These are phyloP conservation scores for Lithodes maja DNA, from an alignment of 2,888 invertebrate genomes.

Conservation along the genomic window DNA sequence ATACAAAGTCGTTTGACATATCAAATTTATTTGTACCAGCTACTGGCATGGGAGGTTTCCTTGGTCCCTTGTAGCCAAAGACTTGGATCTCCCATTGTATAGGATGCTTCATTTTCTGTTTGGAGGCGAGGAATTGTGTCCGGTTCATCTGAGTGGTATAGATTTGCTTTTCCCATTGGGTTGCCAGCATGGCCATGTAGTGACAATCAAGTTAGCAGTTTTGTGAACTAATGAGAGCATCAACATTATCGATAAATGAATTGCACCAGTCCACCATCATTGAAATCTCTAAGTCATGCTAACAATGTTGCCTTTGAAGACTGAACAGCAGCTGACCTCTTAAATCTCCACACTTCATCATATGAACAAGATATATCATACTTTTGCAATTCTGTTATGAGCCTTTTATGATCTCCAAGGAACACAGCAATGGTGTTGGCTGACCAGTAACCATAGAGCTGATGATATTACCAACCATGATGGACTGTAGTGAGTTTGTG, in stretches of 20 bases:
- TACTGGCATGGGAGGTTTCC: not conserved
- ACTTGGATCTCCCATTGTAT: slow-evolving; percentile 5
- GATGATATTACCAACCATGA: slow-evolving; percentile 7
- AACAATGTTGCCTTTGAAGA: not conserved
- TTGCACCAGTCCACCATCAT: slow-evolving; percentile 11
- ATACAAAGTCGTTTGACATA: not conserved
- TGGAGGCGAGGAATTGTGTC: slow-evolving; percentile 7
- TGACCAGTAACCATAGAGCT: not conserved
- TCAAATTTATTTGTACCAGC: not conserved
- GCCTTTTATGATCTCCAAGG: not conserved
- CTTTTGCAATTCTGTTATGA: not conserved
- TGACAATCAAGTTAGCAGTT: slow-evolving; percentile 10
- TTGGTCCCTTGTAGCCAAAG: not conserved
- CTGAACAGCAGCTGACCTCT: slow-evolving; percentile 4
- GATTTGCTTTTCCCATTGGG: not conserved
- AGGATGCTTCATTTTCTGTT: slow-evolving; percentile 16
- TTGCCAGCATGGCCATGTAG: slow-evolving; percentile 14
- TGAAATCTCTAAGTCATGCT: not conserved
- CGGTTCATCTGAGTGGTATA: not conserved
- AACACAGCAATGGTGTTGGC: slow-evolving; percentile 7
- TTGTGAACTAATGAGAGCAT: slow-evolving; percentile 8
- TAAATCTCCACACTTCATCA: slow-evolving; percentile 10
- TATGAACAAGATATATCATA: slow-evolving; percentile 9
- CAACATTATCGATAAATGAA: slow-evolving; percentile 3
- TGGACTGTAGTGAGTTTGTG: slow-evolving; percentile 2